These are phyloP conservation scores for Pyrgilauda ruficollis DNA, from an alignment of 2,113 vertebrate genomes.

Conservation along the genomic window DNA sequence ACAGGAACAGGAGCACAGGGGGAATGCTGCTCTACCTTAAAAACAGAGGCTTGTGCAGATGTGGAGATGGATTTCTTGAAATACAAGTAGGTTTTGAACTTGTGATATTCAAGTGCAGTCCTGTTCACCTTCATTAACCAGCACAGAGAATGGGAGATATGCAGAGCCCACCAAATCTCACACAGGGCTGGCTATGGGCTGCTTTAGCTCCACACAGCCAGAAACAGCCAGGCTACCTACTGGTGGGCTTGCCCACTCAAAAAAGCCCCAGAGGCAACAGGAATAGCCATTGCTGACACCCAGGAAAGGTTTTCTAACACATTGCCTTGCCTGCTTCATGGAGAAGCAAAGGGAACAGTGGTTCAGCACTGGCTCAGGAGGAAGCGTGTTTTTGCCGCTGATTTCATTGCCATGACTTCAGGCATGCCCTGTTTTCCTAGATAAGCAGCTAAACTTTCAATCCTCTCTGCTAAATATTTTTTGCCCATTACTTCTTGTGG, in stretches of 20 bases:
- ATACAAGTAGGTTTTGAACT: not conserved
- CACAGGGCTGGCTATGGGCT: not conserved
- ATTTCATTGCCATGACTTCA: not conserved
- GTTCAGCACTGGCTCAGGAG: not conserved
- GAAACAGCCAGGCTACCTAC: not conserved
- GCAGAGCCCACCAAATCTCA: not conserved
- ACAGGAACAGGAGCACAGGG: not conserved
- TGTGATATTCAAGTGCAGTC: not conserved
- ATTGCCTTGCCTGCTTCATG: not conserved
- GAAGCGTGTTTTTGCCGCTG: not conserved
- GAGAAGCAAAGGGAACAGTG: not conserved
- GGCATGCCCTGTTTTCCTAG: constrained; percentile 39
- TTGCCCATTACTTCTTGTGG: not conserved
- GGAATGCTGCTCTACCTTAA: not conserved
- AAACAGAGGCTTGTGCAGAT: rapidly evolving
- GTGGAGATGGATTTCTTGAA: not conserved
- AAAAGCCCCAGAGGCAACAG: not conserved
- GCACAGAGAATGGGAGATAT: not conserved
- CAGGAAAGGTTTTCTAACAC: not conserved
- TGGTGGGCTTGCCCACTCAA: not conserved
- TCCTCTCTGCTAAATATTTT: not conserved
- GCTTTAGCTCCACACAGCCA: not conserved
- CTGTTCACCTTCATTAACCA: not conserved
- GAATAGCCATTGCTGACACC: not conserved
- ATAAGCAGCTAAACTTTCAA: constrained; percentile 49